Evolutionary conservation across 2,113 vertebrate genomes (phyloP), one percentile per base, ranked within the genome.

Genomic region (Chlorodrepanis virens): DNA sequence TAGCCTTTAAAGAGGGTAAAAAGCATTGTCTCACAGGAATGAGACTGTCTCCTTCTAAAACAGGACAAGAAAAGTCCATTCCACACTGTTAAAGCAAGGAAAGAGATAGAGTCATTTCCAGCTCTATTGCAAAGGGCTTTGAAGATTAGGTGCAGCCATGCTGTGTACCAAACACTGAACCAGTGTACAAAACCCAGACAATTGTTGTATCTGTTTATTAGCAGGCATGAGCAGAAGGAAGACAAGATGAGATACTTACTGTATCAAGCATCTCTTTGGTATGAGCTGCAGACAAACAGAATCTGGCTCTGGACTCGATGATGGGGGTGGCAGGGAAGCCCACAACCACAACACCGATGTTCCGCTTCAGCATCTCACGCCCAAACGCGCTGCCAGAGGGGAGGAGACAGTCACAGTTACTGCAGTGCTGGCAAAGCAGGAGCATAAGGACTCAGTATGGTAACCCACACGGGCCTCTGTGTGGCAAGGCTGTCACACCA

Each of bases 291-390:
- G 99, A 99, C 47, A 99, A 91, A 71, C 99, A 99, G 97, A 99
- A 99, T 37, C 99, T 98, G 21, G 99, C 99, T 97, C 99, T 98
- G n/a, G 99, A 99, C 96, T 99, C 99, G 7, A 99, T 99, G 96
- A 99, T 99, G 21, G 99, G 99, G 11, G 99, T 99, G 28, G 99
- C 99, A 31, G 99, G 99, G 95, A 99, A 99, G 44, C 99, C 99
- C 54, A 99, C 99, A 37, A 99, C 99, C 92, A 99, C 99, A 0
- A 99, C 99, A 24, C 99, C 99, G 5, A 99, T 98, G 95, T 99
- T 99, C 85, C 99, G 98, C 97, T 99, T 99, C 92, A 99, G 82
- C 99, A 99, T 99, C 98, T 99, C 99, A 53, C 99, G 98, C 20
- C 99, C 99, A 88, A 99, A 99, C 0, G 99, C 99, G 45, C 99